phyloP scores from a whole-genome alignment of 2,888 invertebrate genomes.

The Sylvicola cinctus region DNA sequence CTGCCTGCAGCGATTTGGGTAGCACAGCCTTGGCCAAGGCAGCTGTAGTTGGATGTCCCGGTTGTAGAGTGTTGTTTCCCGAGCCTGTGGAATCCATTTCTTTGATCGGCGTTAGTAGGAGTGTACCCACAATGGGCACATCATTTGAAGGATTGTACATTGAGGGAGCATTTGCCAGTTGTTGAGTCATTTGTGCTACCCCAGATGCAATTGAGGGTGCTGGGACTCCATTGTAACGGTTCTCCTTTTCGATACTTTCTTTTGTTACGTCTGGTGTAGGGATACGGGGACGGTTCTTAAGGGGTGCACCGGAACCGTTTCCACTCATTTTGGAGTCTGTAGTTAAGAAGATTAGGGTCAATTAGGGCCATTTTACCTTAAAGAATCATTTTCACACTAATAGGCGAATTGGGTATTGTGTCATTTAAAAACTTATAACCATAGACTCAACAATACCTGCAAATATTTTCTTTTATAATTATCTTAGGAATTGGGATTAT shows the following conservation, averaged over 20 bases:
- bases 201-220: conserved; percentile 26
- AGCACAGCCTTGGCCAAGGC: conserved; percentile 62
- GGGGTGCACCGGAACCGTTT: conserved; percentile 32
- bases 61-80: conserved; percentile 50
- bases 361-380: too few relatives aligned
- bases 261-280: conserved; percentile 76
- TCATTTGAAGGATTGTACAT: conserved; percentile 30
- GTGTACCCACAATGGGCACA: conserved; percentile 50
- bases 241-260: conserved; percentile 52
- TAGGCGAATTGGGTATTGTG: too few relatives aligned
- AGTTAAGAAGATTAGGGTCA: conserved; percentile 6
- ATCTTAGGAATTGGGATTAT: too few relatives aligned
- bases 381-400: too few relatives aligned
- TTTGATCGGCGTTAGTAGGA: conserved; percentile 64
- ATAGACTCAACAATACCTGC: too few relatives aligned
- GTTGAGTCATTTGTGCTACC: conserved; percentile 48
- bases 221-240: conserved; percentile 29
- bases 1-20: background rate
- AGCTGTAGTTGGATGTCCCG: conserved; percentile 50
- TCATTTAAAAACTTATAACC: too few relatives aligned
- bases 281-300: conserved; percentile 62
- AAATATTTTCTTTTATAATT: too few relatives aligned
- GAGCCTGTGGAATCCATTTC: conserved; percentile 54
- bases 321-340: conserved; percentile 38
- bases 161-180: conserved; percentile 29